Evolutionary conservation across 1,140 invertebrate genomes (phyloP).

Genomic region (Drosophila truncata): DNA sequence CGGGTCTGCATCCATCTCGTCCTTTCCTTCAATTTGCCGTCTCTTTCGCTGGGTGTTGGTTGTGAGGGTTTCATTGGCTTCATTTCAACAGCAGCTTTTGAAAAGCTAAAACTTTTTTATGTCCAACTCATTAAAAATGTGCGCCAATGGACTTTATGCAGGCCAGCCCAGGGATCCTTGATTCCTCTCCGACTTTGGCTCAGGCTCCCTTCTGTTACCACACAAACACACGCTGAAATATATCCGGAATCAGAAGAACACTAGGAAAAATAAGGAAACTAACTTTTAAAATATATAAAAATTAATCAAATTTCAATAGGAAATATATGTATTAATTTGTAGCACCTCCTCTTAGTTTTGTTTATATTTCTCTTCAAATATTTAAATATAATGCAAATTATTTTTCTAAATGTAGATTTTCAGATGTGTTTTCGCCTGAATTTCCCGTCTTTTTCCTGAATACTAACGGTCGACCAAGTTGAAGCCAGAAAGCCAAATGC

Average conservation of each 20-base stretch:
- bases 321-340: background rate
- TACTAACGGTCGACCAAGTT: constrained; percentile 24
- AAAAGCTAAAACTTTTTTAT: constrained; percentile 82
- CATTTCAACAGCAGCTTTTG: constrained; percentile 75
- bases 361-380: background rate
- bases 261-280: background rate
- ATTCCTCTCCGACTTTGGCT: constrained; percentile 24
- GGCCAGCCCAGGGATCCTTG: constrained; percentile 28
- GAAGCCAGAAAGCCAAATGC: constrained; percentile 70
- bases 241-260: constrained; percentile 22
- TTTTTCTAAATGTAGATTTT: constrained; percentile 39
- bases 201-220: constrained; percentile 32
- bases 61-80: constrained; percentile 70
- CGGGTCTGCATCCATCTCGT: background rate
- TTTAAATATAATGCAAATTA: background rate
- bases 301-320: background rate
- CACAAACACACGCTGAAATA: constrained; percentile 23
- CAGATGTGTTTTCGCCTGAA: constrained; percentile 53
- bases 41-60: constrained; percentile 10
- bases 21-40: constrained; percentile 1
- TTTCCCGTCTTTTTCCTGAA: constrained; percentile 43
- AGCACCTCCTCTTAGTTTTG: background rate
- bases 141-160: constrained; percentile 74
- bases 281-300: background rate
- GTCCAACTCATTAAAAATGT: constrained; percentile 84